Evolutionary conservation across 2,797 vertebrate species (phyloP), one percentile per base, ranked within the genome.

Genomic region (Tamandua tetradactyla): DNA sequence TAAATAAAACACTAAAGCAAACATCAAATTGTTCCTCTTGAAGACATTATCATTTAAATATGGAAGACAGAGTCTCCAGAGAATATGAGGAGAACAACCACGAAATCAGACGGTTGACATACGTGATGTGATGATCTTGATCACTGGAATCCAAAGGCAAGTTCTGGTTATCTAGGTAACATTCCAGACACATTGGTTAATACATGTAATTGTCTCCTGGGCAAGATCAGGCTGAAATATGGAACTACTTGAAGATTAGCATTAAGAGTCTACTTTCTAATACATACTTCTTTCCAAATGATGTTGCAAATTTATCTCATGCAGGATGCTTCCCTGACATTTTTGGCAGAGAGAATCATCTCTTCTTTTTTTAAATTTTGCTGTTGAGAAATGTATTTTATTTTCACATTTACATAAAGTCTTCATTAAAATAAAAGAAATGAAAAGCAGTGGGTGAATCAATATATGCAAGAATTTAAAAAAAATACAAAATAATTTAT

Each of bases 341-440:
- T 72, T 94, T 76, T 91, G 86, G 61, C 95, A 95, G 66, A 7
- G 17, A 94, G 75, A 94, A 79, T 80, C 55, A 75, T 81, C 88
- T 88, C 92, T 86, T 22, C 42, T 61, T n/a, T 61, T 69, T 93
- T 94, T 68, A 93, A 81, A 93, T 83, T 55, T 55, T 89, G 74
- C 42, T 75, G 17, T 55, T 83, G 91, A 95, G 42, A 94, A 95
- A 91, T 91, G 17, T 55, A 85, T 94, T 95, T 93, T 64, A 55
- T 91, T 83, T 89, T 85, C 37, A 94, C 59, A 95, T 94, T 95
- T 92, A 85, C 57, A 88, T 84, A 90, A 94, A 71, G 37, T 64
- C n/a, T 76, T 92, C 18, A 91, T 42, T 47, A 85, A 74, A 69
- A n/a, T n/a, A 18, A 37, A 83, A 55, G 6, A 80, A 75, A 93